phyloP scores from a whole-genome alignment of 2,113 vertebrate species.

The Rutilus rutilus region DNA sequence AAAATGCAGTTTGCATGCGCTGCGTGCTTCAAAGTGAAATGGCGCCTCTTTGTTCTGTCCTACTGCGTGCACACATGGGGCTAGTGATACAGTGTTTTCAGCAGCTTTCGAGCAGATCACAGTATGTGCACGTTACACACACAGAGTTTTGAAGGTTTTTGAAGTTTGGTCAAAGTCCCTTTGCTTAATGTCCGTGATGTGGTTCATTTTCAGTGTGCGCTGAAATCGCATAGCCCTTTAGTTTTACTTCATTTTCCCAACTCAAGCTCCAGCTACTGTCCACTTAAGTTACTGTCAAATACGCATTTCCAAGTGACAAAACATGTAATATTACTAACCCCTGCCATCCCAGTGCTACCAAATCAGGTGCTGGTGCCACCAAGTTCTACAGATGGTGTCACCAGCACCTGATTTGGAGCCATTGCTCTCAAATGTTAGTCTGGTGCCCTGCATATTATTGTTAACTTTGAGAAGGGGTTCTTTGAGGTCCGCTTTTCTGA shows the following conservation, averaged over 20 bases:
- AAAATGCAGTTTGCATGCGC: background rate
- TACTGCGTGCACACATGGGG: conserved; percentile 11
- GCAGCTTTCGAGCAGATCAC: conserved; percentile 4
- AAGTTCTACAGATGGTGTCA: too few relatives aligned
- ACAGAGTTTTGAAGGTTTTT: background rate
- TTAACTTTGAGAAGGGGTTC: too few relatives aligned
- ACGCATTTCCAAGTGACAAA: too few relatives aligned
- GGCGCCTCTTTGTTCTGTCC: conserved; percentile 1
- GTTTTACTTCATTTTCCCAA: background rate
- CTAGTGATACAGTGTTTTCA: background rate
- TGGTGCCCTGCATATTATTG: too few relatives aligned
- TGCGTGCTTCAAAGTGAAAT: background rate
- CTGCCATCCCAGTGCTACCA: too few relatives aligned
- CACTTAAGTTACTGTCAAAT: too few relatives aligned
- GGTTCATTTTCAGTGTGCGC: background rate
- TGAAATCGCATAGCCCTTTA: background rate
- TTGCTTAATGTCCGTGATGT: background rate
- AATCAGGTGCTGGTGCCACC: too few relatives aligned
- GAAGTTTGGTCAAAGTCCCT: conserved; percentile 17
- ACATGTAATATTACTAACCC: too few relatives aligned
- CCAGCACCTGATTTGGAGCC: too few relatives aligned
- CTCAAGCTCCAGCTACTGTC: too few relatives aligned
- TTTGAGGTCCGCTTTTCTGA: too few relatives aligned
- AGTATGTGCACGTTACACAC: background rate
- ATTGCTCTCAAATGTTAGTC: too few relatives aligned